These are phyloP conservation scores for Microctonus brassicae DNA, from an alignment of 2,888 invertebrate genomes.

Conservation along the genomic window DNA sequence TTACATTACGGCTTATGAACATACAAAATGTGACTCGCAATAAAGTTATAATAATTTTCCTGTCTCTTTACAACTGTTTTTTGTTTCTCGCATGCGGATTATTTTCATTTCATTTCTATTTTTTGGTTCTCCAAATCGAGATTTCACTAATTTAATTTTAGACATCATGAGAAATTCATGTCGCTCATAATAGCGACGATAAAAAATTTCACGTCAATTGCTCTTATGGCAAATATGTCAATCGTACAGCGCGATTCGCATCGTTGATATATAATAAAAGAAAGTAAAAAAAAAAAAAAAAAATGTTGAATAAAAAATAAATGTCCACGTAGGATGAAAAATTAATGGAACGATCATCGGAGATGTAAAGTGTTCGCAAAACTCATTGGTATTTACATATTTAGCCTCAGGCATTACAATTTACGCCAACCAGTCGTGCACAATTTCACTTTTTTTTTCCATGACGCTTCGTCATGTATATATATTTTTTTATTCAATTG, in stretches of 20 bases:
- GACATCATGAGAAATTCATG: neutral
- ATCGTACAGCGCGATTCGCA: slow-evolving; percentile 1
- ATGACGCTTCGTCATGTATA: neutral
- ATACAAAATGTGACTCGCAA: neutral
- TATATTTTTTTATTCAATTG: neutral
- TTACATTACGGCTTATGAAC: neutral
- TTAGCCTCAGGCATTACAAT: slow-evolving; percentile 17
- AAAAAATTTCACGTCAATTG: neutral
- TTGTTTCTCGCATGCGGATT: neutral
- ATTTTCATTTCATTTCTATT: neutral
- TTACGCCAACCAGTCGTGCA: neutral
- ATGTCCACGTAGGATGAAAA: too few relatives aligned
- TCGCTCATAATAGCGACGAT: neutral
- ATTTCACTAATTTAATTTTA: neutral
- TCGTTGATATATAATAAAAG: neutral
- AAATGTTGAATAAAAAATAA: neutral
- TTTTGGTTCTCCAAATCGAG: slow-evolving; percentile 10
- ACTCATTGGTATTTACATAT: slow-evolving; percentile 20
- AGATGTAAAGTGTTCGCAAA: slow-evolving; percentile 23
- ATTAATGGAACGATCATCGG: neutral
- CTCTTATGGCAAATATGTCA: neutral
- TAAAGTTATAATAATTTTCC: neutral
- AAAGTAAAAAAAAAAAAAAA: slow-evolving; percentile 4
- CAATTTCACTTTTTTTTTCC: neutral
- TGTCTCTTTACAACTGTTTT: neutral